Percentiles rank a stretch among this genome's conserved stretches.
Evolutionary conservation across 1,140 invertebrate genomes (phyloP).

Genomic region (Phortica variegata): DNA sequence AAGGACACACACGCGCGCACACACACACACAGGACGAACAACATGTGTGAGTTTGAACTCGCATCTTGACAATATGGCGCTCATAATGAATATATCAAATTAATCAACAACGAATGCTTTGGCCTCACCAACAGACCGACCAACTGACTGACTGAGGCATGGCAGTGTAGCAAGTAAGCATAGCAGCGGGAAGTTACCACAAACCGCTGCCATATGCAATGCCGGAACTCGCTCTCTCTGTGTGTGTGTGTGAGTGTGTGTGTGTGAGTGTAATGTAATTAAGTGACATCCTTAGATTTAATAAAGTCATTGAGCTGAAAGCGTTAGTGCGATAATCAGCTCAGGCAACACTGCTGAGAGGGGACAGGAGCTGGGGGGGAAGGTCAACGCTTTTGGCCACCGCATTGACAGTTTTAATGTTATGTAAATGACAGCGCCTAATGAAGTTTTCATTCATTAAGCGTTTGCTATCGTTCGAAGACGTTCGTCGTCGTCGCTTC

Average conservation of each 20-base stretch:
- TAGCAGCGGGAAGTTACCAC: constrained; percentile 24
- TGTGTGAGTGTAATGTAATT: constrained; percentile 44
- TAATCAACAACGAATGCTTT: constrained; percentile 35
- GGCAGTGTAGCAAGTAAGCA: too few relatives aligned
- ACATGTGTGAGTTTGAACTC: neutral
- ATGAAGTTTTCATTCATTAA: constrained; percentile 54
- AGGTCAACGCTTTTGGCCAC: constrained; percentile 9
- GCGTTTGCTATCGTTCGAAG: constrained; percentile 36
- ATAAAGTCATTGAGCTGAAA: constrained; percentile 45
- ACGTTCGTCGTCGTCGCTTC: neutral
- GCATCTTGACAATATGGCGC: constrained; percentile 43
- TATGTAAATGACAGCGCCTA: constrained; percentile 53
- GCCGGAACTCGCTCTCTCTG: neutral
- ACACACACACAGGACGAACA: constrained; percentile 7
- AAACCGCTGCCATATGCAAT: constrained; percentile 22
- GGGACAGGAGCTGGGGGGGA: constrained; percentile 3
- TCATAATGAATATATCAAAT: constrained; percentile 54
- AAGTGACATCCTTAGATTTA: constrained; percentile 35
- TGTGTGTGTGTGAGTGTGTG: neutral
- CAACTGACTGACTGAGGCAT: too few relatives aligned
- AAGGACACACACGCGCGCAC: constrained; percentile 6
- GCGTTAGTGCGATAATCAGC: constrained; percentile 36
- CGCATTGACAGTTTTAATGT: constrained; percentile 37
- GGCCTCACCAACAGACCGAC: too few relatives aligned
- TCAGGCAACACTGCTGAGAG: constrained; percentile 23